Conservation (phyloP, 2,888 invertebrate genomes). For the Cecidostiba fungosa region DNA sequence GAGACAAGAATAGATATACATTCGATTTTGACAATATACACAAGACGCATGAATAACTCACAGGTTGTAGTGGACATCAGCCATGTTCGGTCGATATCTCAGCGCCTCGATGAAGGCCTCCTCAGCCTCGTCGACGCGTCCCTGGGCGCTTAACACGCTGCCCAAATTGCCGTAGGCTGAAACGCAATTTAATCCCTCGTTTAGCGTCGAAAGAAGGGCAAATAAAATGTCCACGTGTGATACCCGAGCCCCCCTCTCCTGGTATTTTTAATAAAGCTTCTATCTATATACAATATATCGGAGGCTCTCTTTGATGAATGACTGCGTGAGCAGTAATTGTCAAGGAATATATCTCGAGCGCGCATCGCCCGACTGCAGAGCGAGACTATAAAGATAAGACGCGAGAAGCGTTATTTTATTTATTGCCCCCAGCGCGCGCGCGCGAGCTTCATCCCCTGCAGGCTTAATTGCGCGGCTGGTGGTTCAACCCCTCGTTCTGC, state of each 20-base stretch:
- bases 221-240: too few relatives aligned
- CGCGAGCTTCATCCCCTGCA: not conserved
- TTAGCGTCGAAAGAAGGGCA: not conserved
- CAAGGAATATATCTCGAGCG: not conserved
- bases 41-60: slow-evolving; percentile 84
- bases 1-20: not conserved
- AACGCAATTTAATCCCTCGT: slow-evolving; percentile 71
- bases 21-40: not conserved
- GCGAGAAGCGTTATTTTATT: not conserved
- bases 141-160: slow-evolving; percentile 95
- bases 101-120: slow-evolving; percentile 95
- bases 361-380: too few relatives aligned
- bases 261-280: not conserved
- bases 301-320: too few relatives aligned
- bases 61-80: slow-evolving; percentile 99
- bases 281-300: too few relatives aligned
- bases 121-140: slow-evolving; percentile 93
- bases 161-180: slow-evolving; percentile 98
- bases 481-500: not conserved
- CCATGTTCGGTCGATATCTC: slow-evolving; percentile 96
- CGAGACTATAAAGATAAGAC: not conserved
- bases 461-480: not conserved
- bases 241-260: not conserved
- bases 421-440: not conserved
- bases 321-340: too few relatives aligned